Evolutionary conservation across 2,113 vertebrate species (phyloP).

Genomic region (Campylomormyrus numenius): DNA sequence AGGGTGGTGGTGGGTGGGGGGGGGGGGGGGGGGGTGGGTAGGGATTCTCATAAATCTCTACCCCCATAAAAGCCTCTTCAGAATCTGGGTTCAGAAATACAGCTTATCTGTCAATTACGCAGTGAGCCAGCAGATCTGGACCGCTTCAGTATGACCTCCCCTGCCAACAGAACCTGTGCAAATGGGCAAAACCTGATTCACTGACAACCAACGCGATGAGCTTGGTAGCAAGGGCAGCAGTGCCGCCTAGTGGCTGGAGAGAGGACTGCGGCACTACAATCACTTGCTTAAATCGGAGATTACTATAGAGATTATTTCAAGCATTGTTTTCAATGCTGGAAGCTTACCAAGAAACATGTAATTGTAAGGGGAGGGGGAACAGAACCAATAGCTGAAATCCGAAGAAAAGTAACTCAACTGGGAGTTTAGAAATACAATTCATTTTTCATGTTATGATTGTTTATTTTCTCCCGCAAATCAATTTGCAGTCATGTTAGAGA

Average conservation of each 20-base stretch:
- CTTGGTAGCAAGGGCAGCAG: neutral
- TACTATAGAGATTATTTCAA: neutral
- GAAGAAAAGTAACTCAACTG: neutral
- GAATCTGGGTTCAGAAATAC: neutral
- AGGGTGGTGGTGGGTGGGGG: too few species aligned
- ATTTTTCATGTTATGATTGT: neutral
- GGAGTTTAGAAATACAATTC: neutral
- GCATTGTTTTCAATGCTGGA: neutral
- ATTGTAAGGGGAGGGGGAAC: neutral
- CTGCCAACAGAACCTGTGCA: neutral
- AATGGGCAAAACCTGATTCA: neutral
- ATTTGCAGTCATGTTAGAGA: neutral
- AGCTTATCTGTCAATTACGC: neutral
- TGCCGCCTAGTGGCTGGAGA: constrained; percentile 16
- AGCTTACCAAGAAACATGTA: neutral
- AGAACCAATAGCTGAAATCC: neutral
- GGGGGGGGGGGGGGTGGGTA: too few species aligned
- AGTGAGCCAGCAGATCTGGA: neutral
- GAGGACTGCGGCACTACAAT: neutral
- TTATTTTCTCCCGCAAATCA: neutral
- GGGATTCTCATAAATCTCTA: neutral
- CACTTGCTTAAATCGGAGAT: neutral
- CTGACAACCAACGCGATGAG: neutral
- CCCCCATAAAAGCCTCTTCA: neutral
- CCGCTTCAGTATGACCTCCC: neutral